Conservation (phyloP, 2,113 vertebrate genomes). For the Notechis scutatus region DNA sequence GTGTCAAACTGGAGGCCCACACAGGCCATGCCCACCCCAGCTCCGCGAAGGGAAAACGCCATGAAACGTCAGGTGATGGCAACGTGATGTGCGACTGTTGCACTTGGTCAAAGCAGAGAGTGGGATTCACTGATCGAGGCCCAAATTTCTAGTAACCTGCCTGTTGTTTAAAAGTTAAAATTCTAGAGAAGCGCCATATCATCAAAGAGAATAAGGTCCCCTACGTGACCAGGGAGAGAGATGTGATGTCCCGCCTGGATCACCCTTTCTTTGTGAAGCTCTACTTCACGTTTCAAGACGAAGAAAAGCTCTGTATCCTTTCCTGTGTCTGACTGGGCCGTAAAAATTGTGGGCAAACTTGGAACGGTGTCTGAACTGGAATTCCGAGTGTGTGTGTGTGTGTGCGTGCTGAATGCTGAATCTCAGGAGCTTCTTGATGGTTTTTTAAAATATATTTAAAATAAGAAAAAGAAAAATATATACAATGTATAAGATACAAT, state of each 20-base stretch:
- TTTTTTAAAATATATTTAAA: no score
- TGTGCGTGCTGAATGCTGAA: neutral
- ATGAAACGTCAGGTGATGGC: no score
- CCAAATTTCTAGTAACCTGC: conserved; percentile 35
- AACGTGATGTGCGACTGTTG: no score
- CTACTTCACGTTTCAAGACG: conserved; percentile 99
- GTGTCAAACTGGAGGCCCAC: no score
- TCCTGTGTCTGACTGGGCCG: neutral
- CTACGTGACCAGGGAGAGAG: conserved; percentile 94
- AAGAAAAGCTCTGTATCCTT: conserved; percentile 99
- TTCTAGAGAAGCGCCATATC: conserved; percentile 98
- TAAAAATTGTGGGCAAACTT: neutral
- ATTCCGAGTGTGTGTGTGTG: neutral
- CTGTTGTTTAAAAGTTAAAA: conserved; percentile 83
- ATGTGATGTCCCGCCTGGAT: conserved; percentile 96
- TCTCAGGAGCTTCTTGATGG: neutral
- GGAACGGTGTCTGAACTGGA: neutral
- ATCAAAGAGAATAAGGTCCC: conserved; percentile 98
- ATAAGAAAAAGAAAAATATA: no score
- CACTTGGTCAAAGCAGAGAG: neutral
- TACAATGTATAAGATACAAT: no score
- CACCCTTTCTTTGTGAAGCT: conserved; percentile 98
- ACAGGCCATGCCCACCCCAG: no score
- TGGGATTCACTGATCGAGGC: neutral
- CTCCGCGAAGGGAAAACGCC: no score